These are phyloP conservation scores for Sphaerodactylus townsendi DNA, from an alignment of 2,113 vertebrate genomes.

Conservation along the genomic window DNA sequence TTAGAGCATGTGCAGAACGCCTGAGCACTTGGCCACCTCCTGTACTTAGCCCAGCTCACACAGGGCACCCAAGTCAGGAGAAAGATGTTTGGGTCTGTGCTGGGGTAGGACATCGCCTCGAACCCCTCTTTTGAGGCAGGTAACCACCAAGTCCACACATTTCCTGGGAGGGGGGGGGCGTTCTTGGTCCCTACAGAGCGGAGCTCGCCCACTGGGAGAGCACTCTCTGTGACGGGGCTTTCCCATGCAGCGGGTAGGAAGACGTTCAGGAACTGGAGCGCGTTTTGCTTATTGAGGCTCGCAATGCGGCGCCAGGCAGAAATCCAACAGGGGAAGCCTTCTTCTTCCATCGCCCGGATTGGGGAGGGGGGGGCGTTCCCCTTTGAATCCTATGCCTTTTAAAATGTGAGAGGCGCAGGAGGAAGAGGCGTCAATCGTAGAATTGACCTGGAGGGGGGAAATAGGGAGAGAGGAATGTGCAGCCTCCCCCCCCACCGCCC, in stretches of 20 bases:
- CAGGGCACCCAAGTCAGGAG: too few relatives aligned
- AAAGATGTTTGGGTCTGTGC: too few relatives aligned
- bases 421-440: not conserved
- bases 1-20: not conserved
- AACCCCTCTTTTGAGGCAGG: too few relatives aligned
- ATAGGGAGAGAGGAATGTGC: not conserved
- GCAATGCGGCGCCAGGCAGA: not conserved
- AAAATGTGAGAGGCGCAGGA: too few relatives aligned
- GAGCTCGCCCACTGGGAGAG: not conserved
- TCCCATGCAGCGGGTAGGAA: too few relatives aligned
- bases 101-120: too few relatives aligned
- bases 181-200: not conserved
- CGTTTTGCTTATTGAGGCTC: too few relatives aligned
- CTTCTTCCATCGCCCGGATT: too few relatives aligned
- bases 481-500: not conserved
- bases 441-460: not conserved
- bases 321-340: not conserved
- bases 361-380: not conserved
- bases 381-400: not conserved
- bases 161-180: not conserved
- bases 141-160: too few relatives aligned
- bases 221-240: not conserved
- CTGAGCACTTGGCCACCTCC: not conserved
- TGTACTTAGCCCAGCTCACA: too few relatives aligned
- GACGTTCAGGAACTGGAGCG: too few relatives aligned